A percentile compares a stretch with the other conserved stretches of the same genome.
Conservation (phyloP, 2,888 invertebrate genomes). For the Spatulosminthurus flaviceps region DNA sequence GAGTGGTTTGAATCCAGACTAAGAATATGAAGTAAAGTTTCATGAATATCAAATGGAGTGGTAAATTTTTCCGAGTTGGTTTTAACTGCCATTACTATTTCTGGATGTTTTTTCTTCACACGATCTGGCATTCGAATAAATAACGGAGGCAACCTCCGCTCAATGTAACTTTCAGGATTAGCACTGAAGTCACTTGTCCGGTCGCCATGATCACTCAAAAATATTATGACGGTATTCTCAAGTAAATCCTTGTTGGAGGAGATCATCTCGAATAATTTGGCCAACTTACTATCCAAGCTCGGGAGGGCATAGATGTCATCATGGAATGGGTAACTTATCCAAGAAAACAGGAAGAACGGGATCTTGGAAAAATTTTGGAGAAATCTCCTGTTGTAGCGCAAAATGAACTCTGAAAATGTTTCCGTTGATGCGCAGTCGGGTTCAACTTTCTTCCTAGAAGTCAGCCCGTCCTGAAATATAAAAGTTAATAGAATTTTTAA, state of each 20-base stretch:
- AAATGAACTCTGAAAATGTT: constrained; percentile 70
- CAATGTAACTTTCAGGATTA: constrained; percentile 78
- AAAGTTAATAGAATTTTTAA: no score
- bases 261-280: constrained; percentile 70
- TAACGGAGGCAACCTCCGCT: constrained; percentile 75
- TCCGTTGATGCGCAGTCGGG: constrained; percentile 32
- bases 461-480: no score
- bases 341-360: constrained; percentile 79
- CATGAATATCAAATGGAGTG: constrained; percentile 80
- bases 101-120: constrained; percentile 71
- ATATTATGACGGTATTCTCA: constrained; percentile 75
- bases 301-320: constrained; percentile 75
- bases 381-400: constrained; percentile 76
- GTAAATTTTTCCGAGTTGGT: constrained; percentile 75
- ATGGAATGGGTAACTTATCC: constrained; percentile 82
- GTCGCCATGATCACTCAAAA: constrained; percentile 81
- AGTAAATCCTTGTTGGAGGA: constrained; percentile 72
- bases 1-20: not conserved
- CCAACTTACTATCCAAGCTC: constrained; percentile 74
- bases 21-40: constrained; percentile 68
- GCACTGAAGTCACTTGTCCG: constrained; percentile 76
- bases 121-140: constrained; percentile 75
- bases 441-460: no score
- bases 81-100: constrained; percentile 70
- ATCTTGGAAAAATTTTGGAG: constrained; percentile 72